phyloP scores from a whole-genome alignment of 2,797 vertebrate species.

The Chromobotia macracanthus region DNA sequence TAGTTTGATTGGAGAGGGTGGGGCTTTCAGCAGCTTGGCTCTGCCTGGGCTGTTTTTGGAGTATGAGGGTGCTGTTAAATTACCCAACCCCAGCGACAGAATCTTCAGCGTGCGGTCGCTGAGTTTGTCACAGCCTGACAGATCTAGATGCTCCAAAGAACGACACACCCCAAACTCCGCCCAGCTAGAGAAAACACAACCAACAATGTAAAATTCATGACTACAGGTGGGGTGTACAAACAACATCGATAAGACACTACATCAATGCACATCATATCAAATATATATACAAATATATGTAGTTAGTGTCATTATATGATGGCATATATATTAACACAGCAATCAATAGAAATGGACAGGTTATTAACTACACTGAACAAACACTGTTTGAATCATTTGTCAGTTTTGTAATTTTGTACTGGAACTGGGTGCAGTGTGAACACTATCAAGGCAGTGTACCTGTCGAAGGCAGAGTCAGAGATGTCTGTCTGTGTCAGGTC shows the following conservation, averaged over 20 bases:
- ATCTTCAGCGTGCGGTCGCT: conserved; percentile 87
- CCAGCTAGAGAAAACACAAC: conserved; percentile 77
- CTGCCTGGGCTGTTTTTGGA: conserved; percentile 74
- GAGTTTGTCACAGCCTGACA: conserved; percentile 96
- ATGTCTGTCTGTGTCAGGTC: conserved; percentile 95
- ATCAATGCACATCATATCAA: too few relatives aligned
- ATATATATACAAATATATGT: too few relatives aligned
- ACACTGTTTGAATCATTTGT: too few relatives aligned
- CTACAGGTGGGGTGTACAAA: too few relatives aligned
- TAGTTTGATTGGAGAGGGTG: conserved; percentile 69
- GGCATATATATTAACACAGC: too few relatives aligned
- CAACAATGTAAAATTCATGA: neutral
- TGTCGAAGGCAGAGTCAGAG: conserved; percentile 94
- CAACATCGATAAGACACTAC: neutral
- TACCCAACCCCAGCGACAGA: conserved; percentile 86
- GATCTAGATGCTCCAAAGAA: conserved; percentile 88
- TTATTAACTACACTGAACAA: too few relatives aligned
- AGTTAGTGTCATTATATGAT: neutral
- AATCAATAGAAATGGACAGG: neutral
- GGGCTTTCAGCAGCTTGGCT: conserved; percentile 74
- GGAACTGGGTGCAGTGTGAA: neutral
- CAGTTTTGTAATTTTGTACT: too few relatives aligned
- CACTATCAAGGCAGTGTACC: conserved; percentile 71
- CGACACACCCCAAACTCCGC: conserved; percentile 83
- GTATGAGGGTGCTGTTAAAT: conserved; percentile 72